These are phyloP conservation scores for Rhombomys opimus DNA, from an alignment of 2,113 vertebrate genomes.

Conservation along the genomic window DNA sequence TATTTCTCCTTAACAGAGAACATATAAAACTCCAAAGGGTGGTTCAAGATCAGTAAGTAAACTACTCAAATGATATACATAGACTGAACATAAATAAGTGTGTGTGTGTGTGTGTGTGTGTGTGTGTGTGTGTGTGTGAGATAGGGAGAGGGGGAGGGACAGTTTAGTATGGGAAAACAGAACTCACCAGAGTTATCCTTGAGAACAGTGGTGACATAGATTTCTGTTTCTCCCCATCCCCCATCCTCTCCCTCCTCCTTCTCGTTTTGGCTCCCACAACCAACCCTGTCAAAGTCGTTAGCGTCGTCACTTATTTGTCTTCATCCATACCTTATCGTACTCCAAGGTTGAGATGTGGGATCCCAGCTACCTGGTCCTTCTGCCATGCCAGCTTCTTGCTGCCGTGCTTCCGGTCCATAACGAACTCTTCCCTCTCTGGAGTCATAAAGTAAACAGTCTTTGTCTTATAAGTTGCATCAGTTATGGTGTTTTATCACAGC, in stretches of 20 bases:
- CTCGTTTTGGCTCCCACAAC: not conserved
- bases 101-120: no score
- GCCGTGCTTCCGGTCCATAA: not conserved
- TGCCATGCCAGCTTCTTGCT: not conserved
- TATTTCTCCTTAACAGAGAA: slow-evolving; percentile 28
- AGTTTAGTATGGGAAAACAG: not conserved
- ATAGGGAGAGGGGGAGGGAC: not conserved
- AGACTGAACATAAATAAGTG: not conserved
- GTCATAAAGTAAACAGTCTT: not conserved
- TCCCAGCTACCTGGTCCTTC: not conserved
- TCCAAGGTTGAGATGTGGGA: not conserved
- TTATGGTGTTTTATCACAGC: not conserved
- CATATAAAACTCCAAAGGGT: slow-evolving; percentile 39
- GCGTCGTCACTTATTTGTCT: not conserved
- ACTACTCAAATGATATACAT: not conserved
- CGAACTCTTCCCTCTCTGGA: not conserved
- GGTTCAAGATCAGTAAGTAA: slow-evolving; percentile 11
- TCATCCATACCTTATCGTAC: not conserved
- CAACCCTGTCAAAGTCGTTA: not conserved
- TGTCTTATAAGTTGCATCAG: not conserved
- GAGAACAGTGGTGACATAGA: not conserved
- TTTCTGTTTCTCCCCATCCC: not conserved
- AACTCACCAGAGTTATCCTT: not conserved
- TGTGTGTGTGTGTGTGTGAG: not conserved
- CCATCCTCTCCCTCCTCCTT: not conserved